phyloP scores from a whole-genome alignment of 2,888 invertebrate species.

The Platynereis dumerilii region DNA sequence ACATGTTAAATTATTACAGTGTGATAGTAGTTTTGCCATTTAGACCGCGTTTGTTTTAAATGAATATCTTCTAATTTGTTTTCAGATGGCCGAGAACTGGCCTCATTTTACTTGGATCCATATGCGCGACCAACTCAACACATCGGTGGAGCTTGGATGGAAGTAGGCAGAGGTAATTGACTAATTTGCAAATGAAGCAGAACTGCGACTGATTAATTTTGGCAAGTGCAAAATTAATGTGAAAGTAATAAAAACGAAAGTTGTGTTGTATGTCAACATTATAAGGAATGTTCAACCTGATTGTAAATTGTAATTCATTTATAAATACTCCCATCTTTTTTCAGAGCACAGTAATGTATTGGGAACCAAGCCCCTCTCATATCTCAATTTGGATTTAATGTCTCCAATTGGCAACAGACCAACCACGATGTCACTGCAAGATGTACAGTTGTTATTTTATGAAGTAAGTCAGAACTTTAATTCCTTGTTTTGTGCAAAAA shows the following conservation, averaged over 20 bases:
- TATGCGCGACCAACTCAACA: slow-evolving; percentile 74
- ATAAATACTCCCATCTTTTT: slow-evolving; percentile 21
- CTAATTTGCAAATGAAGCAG: background rate
- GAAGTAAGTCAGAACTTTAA: too few species aligned
- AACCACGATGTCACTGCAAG: slow-evolving; percentile 76
- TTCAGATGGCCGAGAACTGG: slow-evolving; percentile 65
- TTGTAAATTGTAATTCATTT: too few species aligned
- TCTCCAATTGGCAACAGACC: slow-evolving; percentile 71
- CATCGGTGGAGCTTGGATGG: slow-evolving; percentile 76
- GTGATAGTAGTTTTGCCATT: too few species aligned
- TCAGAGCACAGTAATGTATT: slow-evolving; percentile 69
- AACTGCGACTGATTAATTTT: background rate
- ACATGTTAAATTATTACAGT: too few species aligned
- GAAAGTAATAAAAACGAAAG: too few species aligned
- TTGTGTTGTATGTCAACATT: too few species aligned
- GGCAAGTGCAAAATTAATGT: background rate
- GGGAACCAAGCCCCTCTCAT: slow-evolving; percentile 76
- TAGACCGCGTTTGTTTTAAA: too few species aligned
- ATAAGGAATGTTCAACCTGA: too few species aligned
- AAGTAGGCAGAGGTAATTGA: slow-evolving; percentile 75
- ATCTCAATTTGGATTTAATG: slow-evolving; percentile 84
- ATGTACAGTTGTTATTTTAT: slow-evolving; percentile 78
- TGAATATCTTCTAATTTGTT: background rate
- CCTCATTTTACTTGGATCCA: slow-evolving; percentile 87
- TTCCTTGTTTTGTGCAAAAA: too few species aligned